These are phyloP conservation scores for Vireo griseus DNA, from an alignment of 2,797 vertebrate species.

Conservation along the genomic window DNA sequence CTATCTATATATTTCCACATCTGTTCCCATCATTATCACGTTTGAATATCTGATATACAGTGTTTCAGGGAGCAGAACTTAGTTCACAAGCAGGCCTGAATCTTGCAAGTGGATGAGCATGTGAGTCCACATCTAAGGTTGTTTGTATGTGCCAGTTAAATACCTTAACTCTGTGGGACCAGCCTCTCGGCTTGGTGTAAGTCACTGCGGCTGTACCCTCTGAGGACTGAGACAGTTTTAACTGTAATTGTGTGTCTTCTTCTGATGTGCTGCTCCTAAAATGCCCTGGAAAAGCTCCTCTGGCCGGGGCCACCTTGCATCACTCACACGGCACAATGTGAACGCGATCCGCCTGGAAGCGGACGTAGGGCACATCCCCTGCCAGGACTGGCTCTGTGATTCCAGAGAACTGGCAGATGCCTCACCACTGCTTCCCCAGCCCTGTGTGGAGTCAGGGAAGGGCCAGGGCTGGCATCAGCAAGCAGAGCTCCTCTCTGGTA, in stretches of 20 bases:
- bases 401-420: not conserved
- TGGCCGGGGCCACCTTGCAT: not conserved
- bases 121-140: not conserved
- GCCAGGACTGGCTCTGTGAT: not conserved
- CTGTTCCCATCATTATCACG: not conserved
- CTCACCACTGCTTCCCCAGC: not conserved
- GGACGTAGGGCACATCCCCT: not conserved
- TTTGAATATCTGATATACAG: not conserved
- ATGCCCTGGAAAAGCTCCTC: not conserved
- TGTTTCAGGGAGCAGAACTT: not conserved
- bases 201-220: not conserved
- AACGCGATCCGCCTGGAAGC: not conserved
- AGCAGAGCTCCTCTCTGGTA: not conserved
- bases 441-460: not conserved
- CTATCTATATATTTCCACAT: not conserved
- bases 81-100: not conserved
- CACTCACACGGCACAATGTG: rapidly evolving
- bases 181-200: not conserved
- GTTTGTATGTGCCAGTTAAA: not conserved
- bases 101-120: not conserved
- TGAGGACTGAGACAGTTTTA: not conserved
- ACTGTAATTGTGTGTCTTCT: not conserved
- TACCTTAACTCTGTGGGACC: not conserved
- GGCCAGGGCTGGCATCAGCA: not conserved
- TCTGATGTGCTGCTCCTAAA: not conserved